These are phyloP conservation scores for Rutilus rutilus DNA, from an alignment of 2,113 vertebrate species.

Conservation along the genomic window DNA sequence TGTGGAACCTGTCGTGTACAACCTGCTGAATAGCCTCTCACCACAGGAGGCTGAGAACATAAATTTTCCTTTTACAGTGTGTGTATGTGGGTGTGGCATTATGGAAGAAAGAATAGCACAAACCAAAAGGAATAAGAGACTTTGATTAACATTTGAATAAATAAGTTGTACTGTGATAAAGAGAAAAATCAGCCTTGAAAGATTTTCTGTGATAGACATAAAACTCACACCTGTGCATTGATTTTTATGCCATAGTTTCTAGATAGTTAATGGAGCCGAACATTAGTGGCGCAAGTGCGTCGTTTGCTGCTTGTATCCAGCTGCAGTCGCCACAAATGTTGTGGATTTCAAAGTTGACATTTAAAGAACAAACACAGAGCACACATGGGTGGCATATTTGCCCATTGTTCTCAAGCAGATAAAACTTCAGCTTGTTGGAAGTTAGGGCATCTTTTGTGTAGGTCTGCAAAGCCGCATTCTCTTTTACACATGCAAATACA, in stretches of 20 bases:
- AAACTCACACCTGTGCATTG: slow-evolving; percentile 34
- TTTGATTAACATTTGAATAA: slow-evolving; percentile 36
- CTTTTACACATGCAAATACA: not conserved
- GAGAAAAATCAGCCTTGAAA: not conserved
- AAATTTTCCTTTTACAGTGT: slow-evolving; percentile 45
- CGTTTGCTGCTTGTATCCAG: slow-evolving; percentile 67
- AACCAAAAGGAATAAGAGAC: slow-evolving; percentile 23
- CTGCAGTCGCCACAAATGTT: slow-evolving; percentile 66
- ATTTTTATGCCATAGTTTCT: slow-evolving; percentile 28
- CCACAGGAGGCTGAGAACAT: slow-evolving; percentile 35
- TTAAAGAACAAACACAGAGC: slow-evolving; percentile 79
- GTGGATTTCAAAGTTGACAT: slow-evolving; percentile 79
- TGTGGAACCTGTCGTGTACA: slow-evolving; percentile 37
- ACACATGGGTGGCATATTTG: slow-evolving; percentile 76
- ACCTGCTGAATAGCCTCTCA: slow-evolving; percentile 34
- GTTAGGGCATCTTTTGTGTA: slow-evolving; percentile 67
- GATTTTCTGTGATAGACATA: not conserved
- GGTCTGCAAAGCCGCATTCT: slow-evolving; percentile 63
- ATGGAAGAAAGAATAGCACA: not conserved
- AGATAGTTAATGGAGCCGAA: slow-evolving; percentile 39
- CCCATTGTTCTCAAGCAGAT: slow-evolving; percentile 74
- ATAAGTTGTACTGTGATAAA: slow-evolving; percentile 29
- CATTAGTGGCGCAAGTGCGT: slow-evolving; percentile 44
- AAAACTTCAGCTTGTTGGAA: slow-evolving; percentile 75
- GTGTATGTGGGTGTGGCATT: slow-evolving; percentile 16